Evolutionary conservation across 2,888 invertebrate genomes (phyloP), one percentile per base, ranked within the genome.

Genomic region (Heterodera filipjevi): DNA sequence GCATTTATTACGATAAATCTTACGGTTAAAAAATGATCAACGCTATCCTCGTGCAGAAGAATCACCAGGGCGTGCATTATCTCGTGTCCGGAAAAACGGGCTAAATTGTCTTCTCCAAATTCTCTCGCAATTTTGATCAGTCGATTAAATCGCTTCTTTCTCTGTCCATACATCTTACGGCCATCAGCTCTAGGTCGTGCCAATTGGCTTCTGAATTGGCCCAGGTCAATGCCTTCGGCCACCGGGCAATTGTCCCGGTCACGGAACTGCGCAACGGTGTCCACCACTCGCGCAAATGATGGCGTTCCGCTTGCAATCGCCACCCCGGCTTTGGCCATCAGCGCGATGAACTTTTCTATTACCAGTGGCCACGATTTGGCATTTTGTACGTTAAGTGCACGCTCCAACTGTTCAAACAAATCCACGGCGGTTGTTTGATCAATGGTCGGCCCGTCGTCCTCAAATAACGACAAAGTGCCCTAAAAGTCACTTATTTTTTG

Each of bases 211-310:
- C n/a, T n/a, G n/a, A 39, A 39, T 19, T n/a, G 27, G 68, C 86
- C 86, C 87, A 93, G 93, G 89, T 97, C 96, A 0, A 95, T 92
- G 89, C 95, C 93, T 72, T 91, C 91, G 80, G 92, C 92, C 86
- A 92, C 93, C 39, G 92, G 90, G 85, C 93, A 93, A 83, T 92
- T 79, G 71, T 85, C 86, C 12, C 83, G 92, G 87, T 94, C 94
- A 80, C 94, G 91, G 59, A 94, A 90, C 84, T 93, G 93, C 1
- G 93, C 93, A 74, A 95, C 90, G 8, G 90, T 88, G 68, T 84
- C 77, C 81, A 91, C 83, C 77, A 89, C 83, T 66, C 84, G 84
- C 0, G 81, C 80, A 70, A 87, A 81, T 59, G 59, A n/a, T 12
- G 59, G 59, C 30, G 84, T 83, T 1, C 79, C 78, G 32, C 85